Evolutionary conservation across 2,888 invertebrate species (phyloP), one percentile per base, ranked within the genome.

Genomic region (Iselma pallidipennis): DNA sequence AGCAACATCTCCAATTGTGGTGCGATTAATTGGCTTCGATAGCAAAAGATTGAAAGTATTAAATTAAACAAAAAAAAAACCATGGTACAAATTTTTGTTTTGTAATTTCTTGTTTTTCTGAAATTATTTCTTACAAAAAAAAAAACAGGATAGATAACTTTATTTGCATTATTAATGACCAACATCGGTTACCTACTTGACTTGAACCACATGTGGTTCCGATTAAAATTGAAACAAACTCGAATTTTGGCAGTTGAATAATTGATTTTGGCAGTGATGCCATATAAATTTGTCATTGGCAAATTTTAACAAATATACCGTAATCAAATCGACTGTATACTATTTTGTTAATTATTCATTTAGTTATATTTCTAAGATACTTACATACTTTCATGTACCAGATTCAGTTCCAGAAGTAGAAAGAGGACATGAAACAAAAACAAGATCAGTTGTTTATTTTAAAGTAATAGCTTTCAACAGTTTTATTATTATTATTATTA

Each of bases 331-430:
- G 29, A 50, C 26, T 28, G 4, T 25, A 29, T 50, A 37, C 4
- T 16, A 14, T 16, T 37, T 37, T 14, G 42, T n/a, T 37, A 3
- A 6, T 16, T 16, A 14, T 37, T 14, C 6, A 14, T 4, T 37
- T 37, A 37, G 6, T 21, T 14, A 50, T 10, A 26, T 28, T 50
- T 12, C 10, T 16, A n/a, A 25, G 12, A 58, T 62, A 62, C 62
- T 62, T 62, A 62, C 62, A 55, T 62, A 62, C 62, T 62, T 21
- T 28, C 53, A 19, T 51, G n/a, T 23, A 25, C 5, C 4, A 2
- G 6, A n/a, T 19, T 14, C 29, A 51, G 9, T 28, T 19, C 10
- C 6, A 29, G 28, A 1, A 14, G 6, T 16, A 29, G 2, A 10
- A 3, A 14, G 42, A 21, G 9, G 9, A 29, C 7, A 51, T 51